Evolutionary conservation across 2,888 invertebrate species (phyloP).

Genomic region (Lasioglossum zephyrum): DNA sequence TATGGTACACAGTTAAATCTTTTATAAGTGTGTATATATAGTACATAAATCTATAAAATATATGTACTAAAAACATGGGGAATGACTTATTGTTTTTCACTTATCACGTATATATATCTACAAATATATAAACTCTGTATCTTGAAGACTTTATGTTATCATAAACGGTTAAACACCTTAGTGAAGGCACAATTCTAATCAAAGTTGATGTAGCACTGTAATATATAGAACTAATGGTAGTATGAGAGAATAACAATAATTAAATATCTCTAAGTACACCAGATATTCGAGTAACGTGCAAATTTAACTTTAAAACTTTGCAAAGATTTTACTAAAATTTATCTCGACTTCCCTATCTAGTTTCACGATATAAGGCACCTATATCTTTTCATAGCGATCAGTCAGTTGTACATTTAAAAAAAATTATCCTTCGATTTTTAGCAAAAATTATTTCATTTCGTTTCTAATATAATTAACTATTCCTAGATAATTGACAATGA

Average conservation of each 20-base stretch:
- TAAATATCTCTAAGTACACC: conserved; percentile 68
- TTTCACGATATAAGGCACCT: conserved; percentile 68
- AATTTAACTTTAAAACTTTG: conserved; percentile 36
- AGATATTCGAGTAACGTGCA: conserved; percentile 48
- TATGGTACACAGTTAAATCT: conserved; percentile 28
- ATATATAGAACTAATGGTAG: conserved; percentile 42
- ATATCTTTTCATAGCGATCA: conserved; percentile 68
- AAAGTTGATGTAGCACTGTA: conserved; percentile 24
- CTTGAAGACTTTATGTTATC: conserved; percentile 3
- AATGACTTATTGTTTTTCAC: conserved; percentile 48
- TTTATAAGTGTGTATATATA: conserved; percentile 47
- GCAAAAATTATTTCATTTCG: conserved; percentile 26
- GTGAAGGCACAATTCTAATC: conserved; percentile 29
- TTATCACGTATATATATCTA: conserved; percentile 28
- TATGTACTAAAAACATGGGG: conserved; percentile 53
- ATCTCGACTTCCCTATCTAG: conserved; percentile 51
- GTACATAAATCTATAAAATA: conserved; percentile 53
- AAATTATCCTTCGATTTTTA: conserved; percentile 22
- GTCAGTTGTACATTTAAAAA: conserved; percentile 59
- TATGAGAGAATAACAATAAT: conserved; percentile 42
- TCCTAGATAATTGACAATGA: conserved; percentile 44
- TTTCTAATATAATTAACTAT: conserved; percentile 40
- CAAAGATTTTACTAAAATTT: conserved; percentile 33
- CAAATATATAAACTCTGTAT: conserved; percentile 29
- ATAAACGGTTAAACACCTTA: conserved; percentile 38